Conservation (phyloP, 2,888 invertebrate genomes). For the Deladenus siricidicola region DNA sequence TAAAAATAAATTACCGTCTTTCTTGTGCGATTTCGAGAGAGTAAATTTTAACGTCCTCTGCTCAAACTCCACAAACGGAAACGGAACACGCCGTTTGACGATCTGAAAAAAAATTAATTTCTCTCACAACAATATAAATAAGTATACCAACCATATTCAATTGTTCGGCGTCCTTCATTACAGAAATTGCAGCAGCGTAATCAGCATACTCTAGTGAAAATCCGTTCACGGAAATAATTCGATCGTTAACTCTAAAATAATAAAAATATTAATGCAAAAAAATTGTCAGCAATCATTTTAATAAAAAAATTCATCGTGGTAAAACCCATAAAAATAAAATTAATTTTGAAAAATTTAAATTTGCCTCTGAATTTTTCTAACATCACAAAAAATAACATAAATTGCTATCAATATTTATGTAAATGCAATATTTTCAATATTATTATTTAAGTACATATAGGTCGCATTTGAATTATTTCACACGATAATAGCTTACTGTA, state of each 20-base stretch:
- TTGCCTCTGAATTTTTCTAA: no score
- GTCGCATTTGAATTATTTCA: no score
- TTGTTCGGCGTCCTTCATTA: conserved; percentile 56
- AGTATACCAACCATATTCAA: conserved; percentile 48
- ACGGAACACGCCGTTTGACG: conserved; percentile 71
- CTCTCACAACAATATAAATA: not conserved
- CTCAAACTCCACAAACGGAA: conserved; percentile 58
- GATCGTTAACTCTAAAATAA: conserved; percentile 78
- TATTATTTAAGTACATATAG: no score
- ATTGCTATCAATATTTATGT: no score
- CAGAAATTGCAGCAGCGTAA: conserved; percentile 61
- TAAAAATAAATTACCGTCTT: no score
- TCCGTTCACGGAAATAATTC: conserved; percentile 91
- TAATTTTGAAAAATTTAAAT: no score
- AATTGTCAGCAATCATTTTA: no score
- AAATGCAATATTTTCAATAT: no score
- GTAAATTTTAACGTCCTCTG: conserved; percentile 70
- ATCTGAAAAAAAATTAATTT: conserved; percentile 55
- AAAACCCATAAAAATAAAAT: no score
- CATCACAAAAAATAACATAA: no score
- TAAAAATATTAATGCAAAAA: no score
- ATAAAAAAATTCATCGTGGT: no score
- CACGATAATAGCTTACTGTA: conserved; percentile 67
- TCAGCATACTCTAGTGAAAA: conserved; percentile 92
- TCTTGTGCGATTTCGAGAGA: conserved; percentile 82